A percentile compares a stretch with the other conserved stretches of the same genome.
Evolutionary conservation across 2,113 vertebrate species (phyloP).

Genomic region (Gambusia affinis): DNA sequence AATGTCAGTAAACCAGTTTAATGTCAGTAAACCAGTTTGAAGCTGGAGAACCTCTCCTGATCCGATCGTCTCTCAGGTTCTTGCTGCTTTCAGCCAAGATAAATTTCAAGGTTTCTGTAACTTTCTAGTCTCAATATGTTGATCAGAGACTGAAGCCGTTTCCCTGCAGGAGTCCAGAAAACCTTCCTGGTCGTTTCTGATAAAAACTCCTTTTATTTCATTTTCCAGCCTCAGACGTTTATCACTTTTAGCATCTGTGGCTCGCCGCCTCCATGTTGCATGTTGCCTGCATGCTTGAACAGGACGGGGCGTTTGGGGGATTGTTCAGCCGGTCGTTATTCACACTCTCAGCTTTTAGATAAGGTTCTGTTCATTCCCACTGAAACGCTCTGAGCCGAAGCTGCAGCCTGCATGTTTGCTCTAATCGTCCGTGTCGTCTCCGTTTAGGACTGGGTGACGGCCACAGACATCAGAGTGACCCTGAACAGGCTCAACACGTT

Average conservation of each 20-base stretch:
- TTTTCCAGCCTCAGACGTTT: neutral
- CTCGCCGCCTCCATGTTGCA: neutral
- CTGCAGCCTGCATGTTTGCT: neutral
- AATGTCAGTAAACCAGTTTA: too few relatives aligned
- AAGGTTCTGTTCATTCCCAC: neutral
- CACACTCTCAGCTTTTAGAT: neutral
- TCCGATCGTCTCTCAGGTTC: too few relatives aligned
- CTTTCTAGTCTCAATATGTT: neutral
- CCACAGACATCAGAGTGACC: conserved; percentile 95
- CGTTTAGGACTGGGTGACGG: conserved; percentile 94
- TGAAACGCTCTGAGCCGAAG: neutral
- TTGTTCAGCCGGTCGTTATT: neutral
- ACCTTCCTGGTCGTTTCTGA: neutral
- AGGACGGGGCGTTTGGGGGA: neutral
- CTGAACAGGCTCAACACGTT: conserved; percentile 98
- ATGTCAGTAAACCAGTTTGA: too few relatives aligned
- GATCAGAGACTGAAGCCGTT: neutral
- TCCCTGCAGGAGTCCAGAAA: neutral
- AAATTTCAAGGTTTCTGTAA: neutral
- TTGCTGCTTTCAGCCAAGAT: too few relatives aligned
- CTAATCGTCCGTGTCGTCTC: conserved; percentile 16
- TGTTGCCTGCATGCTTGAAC: neutral
- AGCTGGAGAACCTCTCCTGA: too few relatives aligned
- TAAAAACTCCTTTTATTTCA: neutral
- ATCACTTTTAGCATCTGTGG: neutral